A percentile compares a stretch with the other conserved stretches of the same genome.
Conservation (phyloP, 1,140 invertebrate species). For the Cardiocondyla obscurior region DNA sequence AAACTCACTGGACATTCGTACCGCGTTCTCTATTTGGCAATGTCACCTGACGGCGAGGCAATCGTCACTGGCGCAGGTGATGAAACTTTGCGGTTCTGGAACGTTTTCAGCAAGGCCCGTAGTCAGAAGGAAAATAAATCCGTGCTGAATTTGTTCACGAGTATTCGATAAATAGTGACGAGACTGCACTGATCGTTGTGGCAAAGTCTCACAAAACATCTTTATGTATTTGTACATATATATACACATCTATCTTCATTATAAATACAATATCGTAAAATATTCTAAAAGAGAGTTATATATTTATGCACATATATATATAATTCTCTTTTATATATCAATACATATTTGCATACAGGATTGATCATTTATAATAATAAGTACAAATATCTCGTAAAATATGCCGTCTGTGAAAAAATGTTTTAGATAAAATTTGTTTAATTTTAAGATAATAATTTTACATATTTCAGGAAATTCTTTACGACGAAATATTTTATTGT, state of each 20-base stretch:
- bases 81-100: slow-evolving; percentile 99
- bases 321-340: no score
- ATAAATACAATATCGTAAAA: not conserved
- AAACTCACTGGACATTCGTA: slow-evolving; percentile 99
- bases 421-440: no score
- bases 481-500: no score
- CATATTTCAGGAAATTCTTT: no score
- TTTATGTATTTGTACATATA: slow-evolving; percentile 50
- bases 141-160: slow-evolving; percentile 97
- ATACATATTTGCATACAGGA: no score
- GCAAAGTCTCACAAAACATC: not conserved
- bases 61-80: slow-evolving; percentile 99
- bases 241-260: not conserved
- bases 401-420: no score
- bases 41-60: slow-evolving; percentile 99
- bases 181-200: not conserved
- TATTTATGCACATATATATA: not conserved
- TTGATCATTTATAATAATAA: no score
- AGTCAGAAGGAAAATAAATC: slow-evolving; percentile 98
- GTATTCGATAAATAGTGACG: slow-evolving; percentile 87
- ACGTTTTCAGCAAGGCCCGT: slow-evolving; percentile 98
- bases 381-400: no score
- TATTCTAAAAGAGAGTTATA: slow-evolving; percentile 7
- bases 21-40: slow-evolving; percentile 97
- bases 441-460: no score